Evolutionary conservation across 2,888 invertebrate species (phyloP).

Genomic region (Nymphalis polychloros): DNA sequence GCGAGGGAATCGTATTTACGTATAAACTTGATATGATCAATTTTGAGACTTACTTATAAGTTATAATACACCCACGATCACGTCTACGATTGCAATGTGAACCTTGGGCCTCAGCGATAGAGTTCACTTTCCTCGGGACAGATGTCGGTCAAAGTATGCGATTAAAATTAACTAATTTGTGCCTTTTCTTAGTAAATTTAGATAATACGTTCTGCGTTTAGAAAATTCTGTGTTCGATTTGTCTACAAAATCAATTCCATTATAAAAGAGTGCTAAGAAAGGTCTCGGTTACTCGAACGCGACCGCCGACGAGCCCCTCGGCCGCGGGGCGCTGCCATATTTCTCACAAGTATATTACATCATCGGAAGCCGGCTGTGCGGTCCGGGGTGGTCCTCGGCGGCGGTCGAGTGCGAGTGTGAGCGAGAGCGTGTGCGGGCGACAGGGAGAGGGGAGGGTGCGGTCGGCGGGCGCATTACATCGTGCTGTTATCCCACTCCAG

Average conservation of each 20-base stretch:
- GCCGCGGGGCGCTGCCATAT: background rate
- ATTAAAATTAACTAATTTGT: background rate
- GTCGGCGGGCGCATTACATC: constrained; percentile 79
- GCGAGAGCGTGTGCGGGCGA: constrained; percentile 40
- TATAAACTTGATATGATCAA: constrained; percentile 80
- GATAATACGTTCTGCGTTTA: constrained; percentile 15
- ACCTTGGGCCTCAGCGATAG: too few species aligned
- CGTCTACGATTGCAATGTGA: background rate
- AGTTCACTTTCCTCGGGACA: background rate
- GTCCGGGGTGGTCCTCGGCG: too few species aligned
- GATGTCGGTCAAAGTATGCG: constrained; percentile 2
- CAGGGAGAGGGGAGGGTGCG: constrained; percentile 32
- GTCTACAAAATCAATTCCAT: constrained; percentile 26
- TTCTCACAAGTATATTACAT: background rate
- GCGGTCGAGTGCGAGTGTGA: constrained; percentile 35
- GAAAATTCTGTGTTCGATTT: constrained; percentile 15
- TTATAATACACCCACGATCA: constrained; percentile 45
- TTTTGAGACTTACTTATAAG: constrained; percentile 46
- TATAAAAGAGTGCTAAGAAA: constrained; percentile 18
- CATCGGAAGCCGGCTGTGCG: too few species aligned
- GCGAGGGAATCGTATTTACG: constrained; percentile 67
- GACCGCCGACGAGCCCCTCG: background rate
- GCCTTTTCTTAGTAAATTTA: constrained; percentile 2
- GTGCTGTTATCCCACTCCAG: constrained; percentile 90
- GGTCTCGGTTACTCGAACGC: background rate